phyloP scores from a whole-genome alignment of 2,113 vertebrate genomes.

The Carettochelys insculpta region DNA sequence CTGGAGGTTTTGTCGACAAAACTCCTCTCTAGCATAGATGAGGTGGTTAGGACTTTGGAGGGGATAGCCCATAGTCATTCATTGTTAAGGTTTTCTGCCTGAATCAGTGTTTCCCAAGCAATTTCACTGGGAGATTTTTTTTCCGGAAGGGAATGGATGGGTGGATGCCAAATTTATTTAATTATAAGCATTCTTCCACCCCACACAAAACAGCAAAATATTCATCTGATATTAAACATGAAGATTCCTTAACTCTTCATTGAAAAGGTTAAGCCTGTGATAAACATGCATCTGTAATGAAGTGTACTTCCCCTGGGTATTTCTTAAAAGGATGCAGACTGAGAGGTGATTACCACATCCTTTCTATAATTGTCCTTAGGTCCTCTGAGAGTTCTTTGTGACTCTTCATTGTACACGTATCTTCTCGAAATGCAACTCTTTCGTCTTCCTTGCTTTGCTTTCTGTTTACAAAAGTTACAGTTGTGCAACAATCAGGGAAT shows the following conservation, averaged over 20 bases:
- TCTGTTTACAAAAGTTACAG: constrained; percentile 2
- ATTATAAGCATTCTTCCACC: not conserved
- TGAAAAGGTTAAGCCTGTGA: constrained; percentile 40
- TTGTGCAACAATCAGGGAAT: constrained; percentile 2
- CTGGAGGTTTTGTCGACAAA: too few species aligned
- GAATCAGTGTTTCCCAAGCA: constrained; percentile 9
- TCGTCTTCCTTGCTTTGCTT: not conserved
- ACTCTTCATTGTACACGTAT: not conserved
- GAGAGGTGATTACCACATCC: constrained; percentile 61
- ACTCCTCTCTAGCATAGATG: too few species aligned
- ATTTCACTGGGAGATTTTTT: not conserved
- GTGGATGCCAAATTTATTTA: constrained; percentile 19
- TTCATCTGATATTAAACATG: constrained; percentile 38
- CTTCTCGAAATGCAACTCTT: constrained; percentile 28
- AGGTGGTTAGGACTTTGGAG: not conserved
- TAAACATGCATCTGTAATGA: constrained; percentile 53
- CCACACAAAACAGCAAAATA: not conserved
- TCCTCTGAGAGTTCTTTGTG: constrained; percentile 24
- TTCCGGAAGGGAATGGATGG: not conserved
- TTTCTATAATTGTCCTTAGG: not conserved
- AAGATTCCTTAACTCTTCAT: constrained; percentile 44
- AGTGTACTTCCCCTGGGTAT: constrained; percentile 43
- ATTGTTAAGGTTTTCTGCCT: not conserved
- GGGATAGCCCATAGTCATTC: not conserved
- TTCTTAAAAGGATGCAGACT: constrained; percentile 34